These are phyloP conservation scores for Drosophila infuscata DNA, from an alignment of 2,888 invertebrate genomes.

Conservation along the genomic window DNA sequence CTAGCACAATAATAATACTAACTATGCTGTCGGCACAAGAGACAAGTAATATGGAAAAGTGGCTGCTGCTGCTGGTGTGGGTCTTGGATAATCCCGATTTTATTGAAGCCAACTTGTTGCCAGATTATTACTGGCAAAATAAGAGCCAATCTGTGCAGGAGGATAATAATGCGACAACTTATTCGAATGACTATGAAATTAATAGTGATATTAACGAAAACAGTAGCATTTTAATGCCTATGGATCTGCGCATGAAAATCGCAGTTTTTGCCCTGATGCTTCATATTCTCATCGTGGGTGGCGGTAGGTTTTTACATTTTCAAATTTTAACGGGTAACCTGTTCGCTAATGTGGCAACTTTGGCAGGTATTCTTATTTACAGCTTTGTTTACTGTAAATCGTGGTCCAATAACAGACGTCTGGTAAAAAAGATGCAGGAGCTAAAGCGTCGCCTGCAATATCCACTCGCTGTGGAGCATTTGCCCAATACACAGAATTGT, in stretches of 20 bases:
- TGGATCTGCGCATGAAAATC: conserved; percentile 26
- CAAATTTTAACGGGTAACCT: not conserved
- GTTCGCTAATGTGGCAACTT: conserved; percentile 7
- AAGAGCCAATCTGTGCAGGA: conserved; percentile 45
- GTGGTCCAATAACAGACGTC: conserved; percentile 12
- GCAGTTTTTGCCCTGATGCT: conserved; percentile 49
- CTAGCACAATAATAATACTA: not conserved
- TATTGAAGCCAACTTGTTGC: not conserved
- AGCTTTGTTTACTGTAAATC: conserved; percentile 37
- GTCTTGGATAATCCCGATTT: conserved; percentile 5
- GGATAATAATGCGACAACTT: conserved; percentile 23
- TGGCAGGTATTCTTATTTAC: conserved; percentile 57
- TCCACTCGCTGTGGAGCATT: conserved; percentile 42
- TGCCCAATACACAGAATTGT: conserved; percentile 49
- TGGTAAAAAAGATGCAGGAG: not conserved
- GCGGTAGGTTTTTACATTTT: conserved; percentile 37
- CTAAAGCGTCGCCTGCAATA: conserved; percentile 41
- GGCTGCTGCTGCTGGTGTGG: conserved; percentile 17
- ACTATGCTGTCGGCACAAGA: conserved; percentile 9
- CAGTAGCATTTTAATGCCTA: not conserved
- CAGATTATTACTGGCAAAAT: conserved; percentile 42
- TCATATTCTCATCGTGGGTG: conserved; percentile 55
- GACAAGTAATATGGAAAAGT: conserved; percentile 1
- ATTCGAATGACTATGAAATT: conserved; percentile 15
- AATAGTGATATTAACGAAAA: conserved; percentile 7